Evolutionary conservation across 2,888 invertebrate species (phyloP), one percentile per base, ranked within the genome.

Genomic region (Plebejus argus): DNA sequence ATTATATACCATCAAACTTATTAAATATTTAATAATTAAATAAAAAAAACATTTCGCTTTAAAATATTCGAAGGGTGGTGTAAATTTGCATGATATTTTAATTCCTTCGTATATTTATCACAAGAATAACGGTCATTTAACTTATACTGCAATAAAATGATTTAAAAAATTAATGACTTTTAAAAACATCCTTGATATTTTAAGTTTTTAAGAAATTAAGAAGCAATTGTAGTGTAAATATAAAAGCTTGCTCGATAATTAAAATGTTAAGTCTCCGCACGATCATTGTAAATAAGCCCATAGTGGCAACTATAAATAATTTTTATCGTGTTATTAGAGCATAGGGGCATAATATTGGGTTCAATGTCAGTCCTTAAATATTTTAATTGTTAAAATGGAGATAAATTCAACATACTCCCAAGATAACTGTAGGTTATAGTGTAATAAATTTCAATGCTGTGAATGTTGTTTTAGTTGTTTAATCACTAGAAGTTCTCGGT

Each of bases 261-360:
- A 66, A 61, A 78, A 76, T 77, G 76, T 15, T 75, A 70, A 77
- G 58, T 45, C 35, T 72, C 70, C 71, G n/a, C 76, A 76, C 72
- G 76, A 66, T 66, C 18, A 66, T 28, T 23, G 45, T 23, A 74
- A 76, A 39, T 15, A 70, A 71, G 58, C 61, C 35, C 74, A 75
- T 5, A 76, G 74, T 84, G 85, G 83, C 83, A 82, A 83, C 86
- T 83, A 91, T 92, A 92, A 90, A 92, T 92, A 89, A 89, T 85
- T 49, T 79, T 90, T 92, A 92, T 92, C 91, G 81, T 85, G 82
- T 53, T 49, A 86, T 86, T 84, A 83, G 83, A 83, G 83, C 82
- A 85, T 86, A 84, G 81, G 90, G 90, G 88, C 85, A 82, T 77
- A 79, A 82, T 77, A 79, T 82, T 79, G 85, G 84, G 85, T 86